A percentile compares a stretch with the other conserved stretches of the same genome.
Evolutionary conservation across 2,113 vertebrate genomes (phyloP).

Genomic region (Girardinichthys multiradiatus): DNA sequence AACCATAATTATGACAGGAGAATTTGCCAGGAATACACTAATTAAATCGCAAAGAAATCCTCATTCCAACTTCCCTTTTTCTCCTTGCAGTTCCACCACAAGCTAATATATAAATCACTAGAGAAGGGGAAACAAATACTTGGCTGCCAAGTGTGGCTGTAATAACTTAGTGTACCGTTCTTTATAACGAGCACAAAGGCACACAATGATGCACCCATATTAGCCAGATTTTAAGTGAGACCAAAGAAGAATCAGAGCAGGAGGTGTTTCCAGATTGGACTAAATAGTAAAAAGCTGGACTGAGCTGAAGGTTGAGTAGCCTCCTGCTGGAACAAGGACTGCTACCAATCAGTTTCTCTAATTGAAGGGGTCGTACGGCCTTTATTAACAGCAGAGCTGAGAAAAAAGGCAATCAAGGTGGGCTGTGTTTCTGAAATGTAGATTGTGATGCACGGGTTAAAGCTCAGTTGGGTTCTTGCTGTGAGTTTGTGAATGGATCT

Average conservation of each 20-base stretch:
- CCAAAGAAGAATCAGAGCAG: constrained; percentile 36
- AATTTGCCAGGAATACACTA: constrained; percentile 79
- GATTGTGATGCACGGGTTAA: constrained; percentile 39
- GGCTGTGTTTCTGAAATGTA: constrained; percentile 44
- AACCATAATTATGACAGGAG: constrained; percentile 76
- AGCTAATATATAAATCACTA: constrained; percentile 78
- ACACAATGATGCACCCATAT: constrained; percentile 16
- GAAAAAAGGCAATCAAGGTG: constrained; percentile 35
- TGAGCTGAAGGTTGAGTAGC: constrained; percentile 53
- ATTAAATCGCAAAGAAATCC: constrained; percentile 81
- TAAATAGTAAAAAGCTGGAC: constrained; percentile 55
- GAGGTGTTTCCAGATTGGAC: constrained; percentile 48
- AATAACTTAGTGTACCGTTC: constrained; percentile 14
- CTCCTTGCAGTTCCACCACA: constrained; percentile 66
- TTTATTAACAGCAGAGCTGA: constrained; percentile 33
- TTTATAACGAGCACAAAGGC: constrained; percentile 39
- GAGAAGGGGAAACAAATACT: constrained; percentile 44
- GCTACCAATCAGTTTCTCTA: constrained; percentile 60
- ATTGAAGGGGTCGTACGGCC: constrained; percentile 56
- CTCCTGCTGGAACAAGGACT: constrained; percentile 55
- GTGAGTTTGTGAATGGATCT: constrained; percentile 20
- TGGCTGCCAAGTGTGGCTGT: constrained; percentile 33
- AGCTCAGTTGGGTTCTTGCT: constrained; percentile 36
- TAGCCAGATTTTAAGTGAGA: constrained; percentile 22
- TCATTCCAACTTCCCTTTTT: constrained; percentile 62